Conservation (phyloP, 2,113 vertebrate species). For the Antennarius striatus region DNA sequence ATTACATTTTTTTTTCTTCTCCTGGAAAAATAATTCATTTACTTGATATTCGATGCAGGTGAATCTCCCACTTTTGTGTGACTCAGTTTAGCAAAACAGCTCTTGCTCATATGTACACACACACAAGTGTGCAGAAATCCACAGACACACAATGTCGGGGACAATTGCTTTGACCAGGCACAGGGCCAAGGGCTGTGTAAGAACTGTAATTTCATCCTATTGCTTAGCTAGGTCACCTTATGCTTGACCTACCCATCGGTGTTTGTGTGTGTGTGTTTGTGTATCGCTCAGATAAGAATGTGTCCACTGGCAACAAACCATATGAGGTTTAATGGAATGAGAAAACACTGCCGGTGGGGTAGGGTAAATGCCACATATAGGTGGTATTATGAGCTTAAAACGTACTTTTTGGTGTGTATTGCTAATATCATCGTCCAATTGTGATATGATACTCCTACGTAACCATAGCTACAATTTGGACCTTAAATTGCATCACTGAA, state of each 20-base stretch:
- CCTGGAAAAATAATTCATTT: conserved; percentile 58
- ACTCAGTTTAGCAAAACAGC: conserved; percentile 19
- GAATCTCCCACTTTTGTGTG: conserved; percentile 20
- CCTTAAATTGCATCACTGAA: too few relatives aligned
- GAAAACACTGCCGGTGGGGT: conserved; percentile 10
- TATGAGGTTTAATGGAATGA: conserved; percentile 32
- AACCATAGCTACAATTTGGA: background rate
- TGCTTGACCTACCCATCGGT: conserved; percentile 56
- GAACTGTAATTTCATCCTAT: conserved; percentile 64
- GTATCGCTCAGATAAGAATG: conserved; percentile 16
- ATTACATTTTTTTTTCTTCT: conserved; percentile 51
- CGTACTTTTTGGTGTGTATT: background rate
- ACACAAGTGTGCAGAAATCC: conserved; percentile 4
- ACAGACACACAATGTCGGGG: conserved; percentile 56
- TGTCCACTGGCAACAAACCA: conserved; percentile 20
- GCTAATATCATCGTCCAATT: background rate
- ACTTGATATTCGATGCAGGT: conserved; percentile 62
- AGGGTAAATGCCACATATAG: conserved; percentile 22
- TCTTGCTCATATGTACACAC: conserved; percentile 22
- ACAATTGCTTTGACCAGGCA: conserved; percentile 69
- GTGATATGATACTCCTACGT: background rate
- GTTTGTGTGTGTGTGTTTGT: conserved; percentile 34
- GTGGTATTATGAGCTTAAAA: conserved; percentile 13
- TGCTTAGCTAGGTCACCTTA: conserved; percentile 63
- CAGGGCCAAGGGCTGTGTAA: conserved; percentile 60